Conservation (phyloP, 2,797 vertebrate species). For the Oreonectes daqikongensis region DNA sequence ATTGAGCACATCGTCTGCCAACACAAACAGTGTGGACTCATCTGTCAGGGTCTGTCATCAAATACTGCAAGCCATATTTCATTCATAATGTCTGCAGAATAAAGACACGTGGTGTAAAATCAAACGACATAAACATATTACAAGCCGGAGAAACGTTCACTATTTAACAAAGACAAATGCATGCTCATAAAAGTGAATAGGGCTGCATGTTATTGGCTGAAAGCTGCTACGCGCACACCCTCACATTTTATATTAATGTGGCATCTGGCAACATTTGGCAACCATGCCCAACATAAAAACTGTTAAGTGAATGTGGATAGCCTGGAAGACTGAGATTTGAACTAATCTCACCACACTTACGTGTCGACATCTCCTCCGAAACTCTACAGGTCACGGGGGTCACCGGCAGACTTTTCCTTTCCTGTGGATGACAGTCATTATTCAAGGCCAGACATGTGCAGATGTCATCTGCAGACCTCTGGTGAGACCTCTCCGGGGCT, state of each 20-base stretch:
- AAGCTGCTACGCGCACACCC: not conserved
- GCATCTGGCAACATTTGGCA: too few relatives aligned
- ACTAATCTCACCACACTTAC: not conserved
- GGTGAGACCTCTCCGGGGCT: constrained; percentile 22
- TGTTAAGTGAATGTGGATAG: not conserved
- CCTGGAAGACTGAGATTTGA: not conserved
- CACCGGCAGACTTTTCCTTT: not conserved
- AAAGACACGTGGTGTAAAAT: constrained; percentile 24
- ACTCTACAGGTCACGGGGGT: not conserved
- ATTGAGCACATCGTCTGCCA: constrained; percentile 38
- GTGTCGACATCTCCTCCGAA: not conserved
- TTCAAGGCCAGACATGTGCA: constrained; percentile 6
- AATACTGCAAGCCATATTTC: constrained; percentile 38
- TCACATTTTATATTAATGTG: not conserved
- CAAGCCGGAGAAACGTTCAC: constrained; percentile 31
- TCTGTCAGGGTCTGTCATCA: constrained; percentile 49
- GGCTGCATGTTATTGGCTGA: not conserved
- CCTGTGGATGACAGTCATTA: not conserved
- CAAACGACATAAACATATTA: constrained; percentile 37
- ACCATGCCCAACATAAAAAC: too few relatives aligned
- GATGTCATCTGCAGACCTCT: constrained; percentile 20
- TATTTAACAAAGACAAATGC: constrained; percentile 8
- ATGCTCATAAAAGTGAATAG: not conserved
- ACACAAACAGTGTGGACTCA: constrained; percentile 52
- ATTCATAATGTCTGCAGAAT: constrained; percentile 35